Evolutionary conservation across 2,888 invertebrate species (phyloP).

Genomic region (Proisotoma minuta): DNA sequence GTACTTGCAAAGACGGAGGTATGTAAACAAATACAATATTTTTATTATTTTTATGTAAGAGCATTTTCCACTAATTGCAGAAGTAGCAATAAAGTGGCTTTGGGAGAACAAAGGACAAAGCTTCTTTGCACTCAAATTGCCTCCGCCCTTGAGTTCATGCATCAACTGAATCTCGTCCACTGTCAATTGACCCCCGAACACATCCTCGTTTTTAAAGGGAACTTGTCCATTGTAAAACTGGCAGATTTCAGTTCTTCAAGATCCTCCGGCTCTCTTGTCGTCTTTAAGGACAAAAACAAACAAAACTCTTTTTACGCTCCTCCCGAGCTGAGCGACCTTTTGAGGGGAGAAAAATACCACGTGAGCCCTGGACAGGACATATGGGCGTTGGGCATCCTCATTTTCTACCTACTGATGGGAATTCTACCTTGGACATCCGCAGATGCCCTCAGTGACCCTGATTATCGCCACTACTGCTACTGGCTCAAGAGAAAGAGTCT

Average conservation of each 20-base stretch:
- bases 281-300: conserved; percentile 34
- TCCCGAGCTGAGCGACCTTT: conserved; percentile 60
- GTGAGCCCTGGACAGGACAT: conserved; percentile 66
- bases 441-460: conserved; percentile 66
- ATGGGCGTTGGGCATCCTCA: conserved; percentile 72
- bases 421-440: conserved; percentile 68
- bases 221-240: conserved; percentile 63
- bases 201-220: conserved; percentile 64
- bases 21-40: neutral
- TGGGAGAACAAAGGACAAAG: conserved; percentile 74
- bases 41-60: neutral
- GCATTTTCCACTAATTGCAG: neutral
- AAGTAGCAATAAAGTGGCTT: conserved; percentile 60
- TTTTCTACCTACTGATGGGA: conserved; percentile 65
- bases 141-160: conserved; percentile 73
- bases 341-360: conserved; percentile 61
- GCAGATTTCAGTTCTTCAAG: conserved; percentile 71
- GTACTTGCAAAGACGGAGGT: neutral
- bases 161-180: conserved; percentile 69
- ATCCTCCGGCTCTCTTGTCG: conserved; percentile 58
- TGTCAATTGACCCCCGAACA: conserved; percentile 70
- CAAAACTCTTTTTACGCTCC: conserved; percentile 48
- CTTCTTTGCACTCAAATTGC: conserved; percentile 76
- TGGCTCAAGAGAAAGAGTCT: conserved; percentile 15
- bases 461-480: conserved; percentile 44